Evolutionary conservation across 2,888 invertebrate genomes (phyloP).

Genomic region (Bugulina stolonifera): DNA sequence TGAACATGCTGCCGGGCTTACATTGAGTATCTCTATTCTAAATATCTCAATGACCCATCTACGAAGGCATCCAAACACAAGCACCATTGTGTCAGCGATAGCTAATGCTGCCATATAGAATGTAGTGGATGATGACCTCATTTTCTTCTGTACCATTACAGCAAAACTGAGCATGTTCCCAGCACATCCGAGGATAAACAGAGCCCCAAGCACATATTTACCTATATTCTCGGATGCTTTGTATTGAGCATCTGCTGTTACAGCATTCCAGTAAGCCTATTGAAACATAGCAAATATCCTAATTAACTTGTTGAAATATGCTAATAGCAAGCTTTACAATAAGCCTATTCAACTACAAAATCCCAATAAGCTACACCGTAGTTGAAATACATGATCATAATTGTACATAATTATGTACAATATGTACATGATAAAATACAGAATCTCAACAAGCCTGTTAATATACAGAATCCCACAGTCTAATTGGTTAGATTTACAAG

Average conservation of each 20-base stretch:
- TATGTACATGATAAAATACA: too few species aligned
- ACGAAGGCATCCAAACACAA: constrained; percentile 36
- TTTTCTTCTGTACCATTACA: constrained; percentile 36
- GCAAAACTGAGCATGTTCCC: constrained; percentile 38
- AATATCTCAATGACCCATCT: constrained; percentile 35
- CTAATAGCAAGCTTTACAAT: too few species aligned
- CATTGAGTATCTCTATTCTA: constrained; percentile 31
- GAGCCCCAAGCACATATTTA: constrained; percentile 34
- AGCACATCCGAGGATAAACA: constrained; percentile 37
- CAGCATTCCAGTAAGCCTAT: constrained; percentile 17
- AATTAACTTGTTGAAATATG: too few species aligned
- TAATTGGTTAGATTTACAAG: too few species aligned
- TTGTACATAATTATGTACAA: too few species aligned
- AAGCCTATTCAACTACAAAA: too few species aligned
- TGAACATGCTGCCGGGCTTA: constrained; percentile 30
- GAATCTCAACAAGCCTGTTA: too few species aligned
- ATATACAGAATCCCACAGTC: too few species aligned
- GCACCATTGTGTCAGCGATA: constrained; percentile 35
- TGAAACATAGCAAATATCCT: too few species aligned
- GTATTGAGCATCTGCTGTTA: constrained; percentile 28
- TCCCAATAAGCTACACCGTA: too few species aligned
- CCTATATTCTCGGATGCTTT: constrained; percentile 32
- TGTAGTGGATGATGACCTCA: constrained; percentile 36
- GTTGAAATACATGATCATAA: too few species aligned
- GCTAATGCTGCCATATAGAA: constrained; percentile 39